Evolutionary conservation across 2,113 vertebrate genomes (phyloP).

Genomic region (Sebastes schlegelii): DNA sequence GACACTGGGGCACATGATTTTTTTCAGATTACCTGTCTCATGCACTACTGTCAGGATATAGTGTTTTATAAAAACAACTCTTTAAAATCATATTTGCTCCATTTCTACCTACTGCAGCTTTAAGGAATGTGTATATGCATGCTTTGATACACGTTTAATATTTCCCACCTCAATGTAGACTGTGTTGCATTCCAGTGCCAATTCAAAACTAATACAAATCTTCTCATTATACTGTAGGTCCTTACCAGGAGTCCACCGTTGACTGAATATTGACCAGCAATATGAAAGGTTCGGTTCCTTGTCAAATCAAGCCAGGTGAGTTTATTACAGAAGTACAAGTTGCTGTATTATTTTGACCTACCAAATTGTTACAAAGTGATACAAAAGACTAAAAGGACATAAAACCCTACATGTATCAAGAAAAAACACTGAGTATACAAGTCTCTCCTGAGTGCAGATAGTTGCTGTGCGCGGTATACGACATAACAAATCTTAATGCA

Average conservation of each 20-base stretch:
- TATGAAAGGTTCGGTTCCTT: not conserved
- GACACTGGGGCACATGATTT: too few species aligned
- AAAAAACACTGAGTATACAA: conserved; percentile 17
- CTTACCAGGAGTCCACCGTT: not conserved
- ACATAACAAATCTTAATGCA: not conserved
- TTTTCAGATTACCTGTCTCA: too few species aligned
- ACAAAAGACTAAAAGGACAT: conserved; percentile 2
- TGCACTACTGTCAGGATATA: too few species aligned
- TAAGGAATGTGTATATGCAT: not conserved
- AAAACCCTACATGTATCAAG: conserved; percentile 23
- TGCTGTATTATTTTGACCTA: conserved; percentile 8
- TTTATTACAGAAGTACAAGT: conserved; percentile 32
- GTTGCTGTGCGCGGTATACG: conserved; percentile 11
- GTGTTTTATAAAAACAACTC: too few species aligned
- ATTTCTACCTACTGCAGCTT: too few species aligned
- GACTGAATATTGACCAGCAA: not conserved
- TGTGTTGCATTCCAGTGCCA: not conserved
- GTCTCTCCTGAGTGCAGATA: conserved; percentile 55
- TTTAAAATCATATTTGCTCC: too few species aligned
- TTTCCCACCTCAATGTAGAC: not conserved
- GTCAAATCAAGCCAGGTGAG: not conserved
- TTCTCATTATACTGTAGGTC: not conserved
- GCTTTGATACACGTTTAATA: not conserved
- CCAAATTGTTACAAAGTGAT: not conserved
- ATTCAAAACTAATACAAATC: not conserved